These are phyloP conservation scores for Caenorhabditis drosophilae DNA, from an alignment of 2,888 invertebrate species.

Conservation along the genomic window DNA sequence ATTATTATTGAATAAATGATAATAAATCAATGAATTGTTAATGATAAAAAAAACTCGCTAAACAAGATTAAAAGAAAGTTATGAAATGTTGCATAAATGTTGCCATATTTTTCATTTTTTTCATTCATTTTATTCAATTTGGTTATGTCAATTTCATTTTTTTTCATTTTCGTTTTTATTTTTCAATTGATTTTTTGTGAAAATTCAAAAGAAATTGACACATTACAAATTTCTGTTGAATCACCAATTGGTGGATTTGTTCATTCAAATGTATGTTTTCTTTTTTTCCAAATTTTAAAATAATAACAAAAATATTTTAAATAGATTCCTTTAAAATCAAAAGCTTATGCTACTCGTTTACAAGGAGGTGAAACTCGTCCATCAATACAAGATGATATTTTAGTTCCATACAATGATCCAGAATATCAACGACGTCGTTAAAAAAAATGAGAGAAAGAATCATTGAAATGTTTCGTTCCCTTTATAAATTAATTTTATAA, in stretches of 20 bases:
- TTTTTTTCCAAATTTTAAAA: too few species aligned
- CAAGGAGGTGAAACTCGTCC: constrained; percentile 17
- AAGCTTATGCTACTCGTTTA: constrained; percentile 16
- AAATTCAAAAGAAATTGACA: not conserved
- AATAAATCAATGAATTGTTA: not conserved
- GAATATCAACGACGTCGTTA: constrained; percentile 4
- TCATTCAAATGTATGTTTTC: constrained; percentile 22
- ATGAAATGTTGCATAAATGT: too few species aligned
- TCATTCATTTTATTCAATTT: not conserved
- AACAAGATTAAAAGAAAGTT: too few species aligned
- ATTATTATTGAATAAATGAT: constrained; percentile 5
- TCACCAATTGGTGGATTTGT: constrained; percentile 20
- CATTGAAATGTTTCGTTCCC: too few species aligned
- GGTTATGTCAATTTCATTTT: constrained; percentile 2
- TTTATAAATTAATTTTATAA: not conserved
- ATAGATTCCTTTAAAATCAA: too few species aligned
- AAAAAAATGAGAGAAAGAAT: too few species aligned
- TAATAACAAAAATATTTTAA: too few species aligned
- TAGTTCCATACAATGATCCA: constrained; percentile 34
- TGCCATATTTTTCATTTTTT: too few species aligned
- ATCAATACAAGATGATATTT: constrained; percentile 19
- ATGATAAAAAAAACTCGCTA: not conserved
- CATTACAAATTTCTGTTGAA: constrained; percentile 21
- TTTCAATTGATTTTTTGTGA: not conserved
- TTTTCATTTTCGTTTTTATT: not conserved